These are phyloP conservation scores for Harpalus rufipes DNA, from an alignment of 2,888 invertebrate species.

Conservation along the genomic window DNA sequence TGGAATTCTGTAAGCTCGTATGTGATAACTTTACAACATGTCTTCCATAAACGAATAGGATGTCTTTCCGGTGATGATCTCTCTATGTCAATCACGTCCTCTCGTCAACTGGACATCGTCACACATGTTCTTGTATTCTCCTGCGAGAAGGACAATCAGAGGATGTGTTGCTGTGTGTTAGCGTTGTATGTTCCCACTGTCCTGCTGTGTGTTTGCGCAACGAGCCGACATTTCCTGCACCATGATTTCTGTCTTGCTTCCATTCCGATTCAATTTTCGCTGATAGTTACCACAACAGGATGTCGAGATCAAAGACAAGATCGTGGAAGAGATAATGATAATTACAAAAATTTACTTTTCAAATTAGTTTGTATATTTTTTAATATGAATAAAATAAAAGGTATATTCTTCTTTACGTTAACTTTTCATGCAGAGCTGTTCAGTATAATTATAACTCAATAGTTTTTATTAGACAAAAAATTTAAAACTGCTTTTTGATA, in stretches of 20 bases:
- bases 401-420: too few relatives aligned
- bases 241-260: slow-evolving; percentile 19
- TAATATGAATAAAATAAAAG: too few relatives aligned
- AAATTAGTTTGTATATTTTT: too few relatives aligned
- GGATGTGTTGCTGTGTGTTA: background rate
- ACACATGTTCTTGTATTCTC: slow-evolving; percentile 2
- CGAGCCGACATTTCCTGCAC: slow-evolving; percentile 25
- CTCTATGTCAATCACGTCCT: background rate
- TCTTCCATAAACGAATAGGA: too few relatives aligned
- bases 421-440: too few relatives aligned
- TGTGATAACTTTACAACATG: too few relatives aligned
- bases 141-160: slow-evolving; percentile 34
- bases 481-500: too few relatives aligned
- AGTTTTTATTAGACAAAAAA: too few relatives aligned
- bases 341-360: too few relatives aligned
- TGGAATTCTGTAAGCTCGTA: too few relatives aligned
- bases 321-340: too few relatives aligned
- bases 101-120: slow-evolving; percentile 4
- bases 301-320: background rate
- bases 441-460: too few relatives aligned
- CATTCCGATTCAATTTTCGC: slow-evolving; percentile 34
- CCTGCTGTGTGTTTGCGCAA: slow-evolving; percentile 46
- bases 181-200: background rate
- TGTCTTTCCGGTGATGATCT: background rate
- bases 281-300: slow-evolving; percentile 32